Conservation (phyloP, 2,888 invertebrate species). For the Amphipyra berbera region DNA sequence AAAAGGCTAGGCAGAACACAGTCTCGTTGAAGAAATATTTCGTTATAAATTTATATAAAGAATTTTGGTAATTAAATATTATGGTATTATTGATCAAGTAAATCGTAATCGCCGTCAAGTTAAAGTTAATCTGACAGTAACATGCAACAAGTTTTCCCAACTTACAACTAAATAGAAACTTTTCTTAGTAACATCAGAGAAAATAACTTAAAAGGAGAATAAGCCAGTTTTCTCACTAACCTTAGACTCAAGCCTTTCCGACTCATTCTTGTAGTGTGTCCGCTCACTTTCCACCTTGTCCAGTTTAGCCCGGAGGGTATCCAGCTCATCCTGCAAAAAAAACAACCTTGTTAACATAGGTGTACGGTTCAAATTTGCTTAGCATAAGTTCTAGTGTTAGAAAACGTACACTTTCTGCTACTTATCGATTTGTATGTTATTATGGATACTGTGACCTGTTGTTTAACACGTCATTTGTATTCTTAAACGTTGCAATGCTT, state of each 20-base stretch:
- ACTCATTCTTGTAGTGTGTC: constrained; percentile 95
- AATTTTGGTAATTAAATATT: too few species aligned
- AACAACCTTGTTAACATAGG: constrained; percentile 49
- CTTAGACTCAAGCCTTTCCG: constrained; percentile 97
- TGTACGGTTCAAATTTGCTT: constrained; percentile 12
- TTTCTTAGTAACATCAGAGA: constrained; percentile 19
- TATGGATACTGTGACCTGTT: constrained; percentile 54
- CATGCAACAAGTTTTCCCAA: too few species aligned
- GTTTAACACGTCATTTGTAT: constrained; percentile 38
- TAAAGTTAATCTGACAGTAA: too few species aligned
- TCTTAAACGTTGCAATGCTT: constrained; percentile 28
- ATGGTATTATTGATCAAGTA: too few species aligned
- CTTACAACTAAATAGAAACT: constrained; percentile 15
- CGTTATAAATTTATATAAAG: too few species aligned
- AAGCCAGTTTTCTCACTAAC: constrained; percentile 87
- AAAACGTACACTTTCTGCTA: constrained; percentile 46
- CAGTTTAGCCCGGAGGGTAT: constrained; percentile 93
- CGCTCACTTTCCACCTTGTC: constrained; percentile 97
- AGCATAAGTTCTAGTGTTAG: constrained; percentile 20
- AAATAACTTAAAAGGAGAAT: constrained; percentile 19
- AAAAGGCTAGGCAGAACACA: too few species aligned
- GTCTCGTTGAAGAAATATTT: too few species aligned
- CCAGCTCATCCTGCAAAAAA: constrained; percentile 95
- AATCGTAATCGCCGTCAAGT: too few species aligned
- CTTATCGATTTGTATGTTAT: constrained; percentile 49